Evolutionary conservation across 1,140 invertebrate species (phyloP).

Genomic region (Drusus annulatus): DNA sequence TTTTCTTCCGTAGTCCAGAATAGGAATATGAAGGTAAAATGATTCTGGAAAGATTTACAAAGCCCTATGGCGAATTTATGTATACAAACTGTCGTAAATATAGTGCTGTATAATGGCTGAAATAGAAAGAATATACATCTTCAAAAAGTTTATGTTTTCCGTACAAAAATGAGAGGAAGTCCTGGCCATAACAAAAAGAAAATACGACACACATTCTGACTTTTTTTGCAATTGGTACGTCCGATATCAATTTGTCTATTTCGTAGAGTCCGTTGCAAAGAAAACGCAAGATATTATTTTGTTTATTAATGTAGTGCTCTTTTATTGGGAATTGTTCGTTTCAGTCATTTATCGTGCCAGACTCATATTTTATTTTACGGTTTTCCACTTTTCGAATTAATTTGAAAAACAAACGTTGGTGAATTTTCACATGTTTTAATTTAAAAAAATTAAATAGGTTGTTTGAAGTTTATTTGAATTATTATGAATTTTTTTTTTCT

Average conservation of each 20-base stretch:
- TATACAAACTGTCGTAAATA: conserved; percentile 31
- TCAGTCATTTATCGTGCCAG: too few relatives aligned
- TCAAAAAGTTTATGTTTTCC: conserved; percentile 43
- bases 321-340: too few relatives aligned
- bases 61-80: conserved; percentile 19
- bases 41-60: too few relatives aligned
- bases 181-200: conserved; percentile 42
- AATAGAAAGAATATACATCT: conserved; percentile 27
- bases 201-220: conserved; percentile 43
- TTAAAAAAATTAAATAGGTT: too few relatives aligned
- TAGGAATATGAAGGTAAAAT: too few relatives aligned
- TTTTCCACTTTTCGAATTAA: too few relatives aligned
- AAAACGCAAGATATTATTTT: not conserved
- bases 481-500: too few relatives aligned
- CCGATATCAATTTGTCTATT: conserved; percentile 44
- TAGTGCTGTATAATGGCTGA: conserved; percentile 9
- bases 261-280: conserved; percentile 1
- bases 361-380: too few relatives aligned
- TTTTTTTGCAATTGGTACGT: conserved; percentile 40
- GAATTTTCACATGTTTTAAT: too few relatives aligned
- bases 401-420: too few relatives aligned
- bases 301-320: not conserved
- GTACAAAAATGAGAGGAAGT: conserved; percentile 34
- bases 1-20: too few relatives aligned
- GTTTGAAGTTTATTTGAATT: too few relatives aligned